phyloP scores from a whole-genome alignment of 2,888 invertebrate species.

The Monopis laevigella region DNA sequence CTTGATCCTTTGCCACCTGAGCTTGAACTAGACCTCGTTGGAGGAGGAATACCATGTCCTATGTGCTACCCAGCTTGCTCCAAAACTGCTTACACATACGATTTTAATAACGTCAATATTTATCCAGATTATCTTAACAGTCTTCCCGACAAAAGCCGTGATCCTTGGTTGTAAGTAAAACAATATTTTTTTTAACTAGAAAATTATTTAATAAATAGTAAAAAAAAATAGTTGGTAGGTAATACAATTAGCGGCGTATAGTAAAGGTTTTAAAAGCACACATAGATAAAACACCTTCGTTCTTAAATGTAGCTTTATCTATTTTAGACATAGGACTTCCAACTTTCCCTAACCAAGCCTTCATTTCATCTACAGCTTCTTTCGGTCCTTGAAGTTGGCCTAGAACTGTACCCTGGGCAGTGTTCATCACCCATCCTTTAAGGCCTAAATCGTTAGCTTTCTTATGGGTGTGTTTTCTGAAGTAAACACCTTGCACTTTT shows the following conservation, averaged over 20 bases:
- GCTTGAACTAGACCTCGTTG: conserved; percentile 49
- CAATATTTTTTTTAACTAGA: conserved; percentile 1
- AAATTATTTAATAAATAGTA: not conserved
- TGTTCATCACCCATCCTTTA: conserved; percentile 81
- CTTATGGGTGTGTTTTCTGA: conserved; percentile 71
- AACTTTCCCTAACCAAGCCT: conserved; percentile 59
- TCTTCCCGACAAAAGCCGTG: conserved; percentile 37
- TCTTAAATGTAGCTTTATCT: conserved; percentile 71
- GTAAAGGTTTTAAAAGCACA: conserved; percentile 53
- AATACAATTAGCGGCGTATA: conserved; percentile 41
- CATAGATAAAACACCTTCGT: conserved; percentile 62
- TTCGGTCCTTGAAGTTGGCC: conserved; percentile 72
- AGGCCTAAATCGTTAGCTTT: conserved; percentile 70
- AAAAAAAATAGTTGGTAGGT: not conserved
- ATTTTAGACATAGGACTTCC: conserved; percentile 77
- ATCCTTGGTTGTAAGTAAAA: conserved; percentile 49
- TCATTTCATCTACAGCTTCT: conserved; percentile 69
- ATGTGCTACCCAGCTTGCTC: conserved; percentile 71
- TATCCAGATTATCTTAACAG: conserved; percentile 39
- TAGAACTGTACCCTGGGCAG: conserved; percentile 72
- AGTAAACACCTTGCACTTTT: conserved; percentile 68
- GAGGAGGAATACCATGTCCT: conserved; percentile 67
- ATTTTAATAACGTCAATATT: conserved; percentile 46
- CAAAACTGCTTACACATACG: conserved; percentile 62
- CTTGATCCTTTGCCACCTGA: conserved; percentile 33